Base-by-base conservation (phyloP, 2,888 invertebrate genomes). In the Bombylius major region DNA sequence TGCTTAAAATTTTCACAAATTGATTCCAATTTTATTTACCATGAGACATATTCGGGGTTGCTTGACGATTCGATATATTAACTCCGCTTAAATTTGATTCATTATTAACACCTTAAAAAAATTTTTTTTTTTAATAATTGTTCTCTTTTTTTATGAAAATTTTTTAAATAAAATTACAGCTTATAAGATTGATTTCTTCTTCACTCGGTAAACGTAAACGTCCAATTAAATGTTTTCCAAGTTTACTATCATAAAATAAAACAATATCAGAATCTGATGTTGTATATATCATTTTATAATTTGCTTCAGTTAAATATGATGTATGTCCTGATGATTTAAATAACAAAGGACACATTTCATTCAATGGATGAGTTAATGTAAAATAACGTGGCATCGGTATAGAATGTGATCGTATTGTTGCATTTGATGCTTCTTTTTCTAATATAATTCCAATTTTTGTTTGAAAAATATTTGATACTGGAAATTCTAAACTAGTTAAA, bases 281-380 rank as follows among this genome's bases (percentile, higher is more conserved):
- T 0, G 89, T 85, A 67, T 84, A 92, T 51, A 94, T 83, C 8
- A 94, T 82, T 69, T 69, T 75, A 51, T 72, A 70, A 56, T 81
- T 79, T 0, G 78, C 77, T 64, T 83, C 84, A n/a, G 80, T 82
- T 58, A 84, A 78, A 63, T 83, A 80, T 55, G 80, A 79, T 0
- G 82, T 68, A 0, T 77, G 76, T 56, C 77, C 77, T 58, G 82
- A 78, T 14, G 85, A 82, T 67, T 84, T 86, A 59, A 85, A 78
- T 8, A 89, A 74, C 44, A 95, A 81, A 0, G 95, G 95, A 55
- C 87, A 85, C 34, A 93, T 86, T 74, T 96, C 95, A 70, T 96
- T 91, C 54, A 95, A 75, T 0, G 95, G 95, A 78, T 95, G 93
- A 1, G 86, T 79, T 57, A 96, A 74, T 9, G 92, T 91, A 71